Evolutionary conservation across 2,113 vertebrate species (phyloP), one percentile per base, ranked within the genome.

Genomic region (Gallinago undulata): DNA sequence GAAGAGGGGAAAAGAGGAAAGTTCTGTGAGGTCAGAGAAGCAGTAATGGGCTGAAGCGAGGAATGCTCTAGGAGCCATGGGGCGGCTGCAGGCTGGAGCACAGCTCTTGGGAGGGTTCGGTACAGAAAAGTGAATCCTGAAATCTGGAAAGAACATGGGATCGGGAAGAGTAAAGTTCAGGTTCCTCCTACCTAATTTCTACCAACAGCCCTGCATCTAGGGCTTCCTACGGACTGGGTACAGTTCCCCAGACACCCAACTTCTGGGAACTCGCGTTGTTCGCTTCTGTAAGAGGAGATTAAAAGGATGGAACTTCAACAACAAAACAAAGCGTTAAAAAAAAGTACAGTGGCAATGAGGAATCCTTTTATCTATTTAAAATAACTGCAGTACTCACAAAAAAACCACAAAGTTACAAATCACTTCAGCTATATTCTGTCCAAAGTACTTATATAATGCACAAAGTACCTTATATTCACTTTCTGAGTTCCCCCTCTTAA

Each of bases 1-100:
- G 59, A 77, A 70, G 47, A 77, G 45, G 24, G 48, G 43, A 48
- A 87, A 77, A 28, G 3, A 24, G 9, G 25, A 59, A 33, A 93
- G 64, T 8, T 23, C 2, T 18, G 14, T 57, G 18, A 66, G 13
- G 23, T 77, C n/a, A 80, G 43, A 59, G 59, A 53, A 88, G 56
- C 11, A 43, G 21, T 37, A 50, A 13, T 4, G 80, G 59, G n/a
- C 41, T 63, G 31, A 57, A 70, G 41, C 15, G 23, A 74, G 17
- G 51, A 70, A 22, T 62, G 67, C 31, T 68, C 10, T 35, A 19
- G 67, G 51, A 75, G 53, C 43, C 33, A 10, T 60, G 22, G 10
- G 41, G 77, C 2, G 6, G 31, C 28, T 77, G 2, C n/a, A 17
- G 48, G 55, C 47, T 78, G 0, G 0, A 81, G 43, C 51, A 43